phyloP scores from a whole-genome alignment of 2,888 invertebrate species.

The Bedellia somnulentella region DNA sequence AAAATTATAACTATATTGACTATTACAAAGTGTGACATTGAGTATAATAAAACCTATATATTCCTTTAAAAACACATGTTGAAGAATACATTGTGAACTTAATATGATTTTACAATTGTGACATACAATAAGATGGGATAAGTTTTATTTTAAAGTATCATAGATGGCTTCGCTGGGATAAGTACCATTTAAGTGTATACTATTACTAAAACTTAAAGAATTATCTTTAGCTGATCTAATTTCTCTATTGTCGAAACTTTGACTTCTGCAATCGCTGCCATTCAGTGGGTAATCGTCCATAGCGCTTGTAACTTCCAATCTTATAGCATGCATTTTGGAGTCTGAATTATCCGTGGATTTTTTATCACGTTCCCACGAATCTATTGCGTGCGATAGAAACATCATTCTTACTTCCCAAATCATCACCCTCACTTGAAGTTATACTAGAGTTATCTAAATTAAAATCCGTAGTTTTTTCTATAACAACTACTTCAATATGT shows the following conservation, averaged over 20 bases:
- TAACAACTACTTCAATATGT: constrained; percentile 56
- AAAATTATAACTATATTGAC: too few species aligned
- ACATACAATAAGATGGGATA: too few species aligned
- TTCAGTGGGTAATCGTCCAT: constrained; percentile 45
- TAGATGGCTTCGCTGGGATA: constrained; percentile 59
- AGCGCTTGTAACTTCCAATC: constrained; percentile 52
- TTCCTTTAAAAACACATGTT: too few species aligned
- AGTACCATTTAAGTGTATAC: constrained; percentile 57
- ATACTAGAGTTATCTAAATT: constrained; percentile 47
- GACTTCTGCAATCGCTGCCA: constrained; percentile 18
- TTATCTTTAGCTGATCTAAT: constrained; percentile 44
- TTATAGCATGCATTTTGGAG: constrained; percentile 46
- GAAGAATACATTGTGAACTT: too few species aligned
- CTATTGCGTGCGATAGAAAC: constrained; percentile 44
- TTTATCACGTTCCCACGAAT: constrained; percentile 50
- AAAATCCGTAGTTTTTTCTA: constrained; percentile 52
- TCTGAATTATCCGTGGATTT: constrained; percentile 24
- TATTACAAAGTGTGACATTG: too few species aligned
- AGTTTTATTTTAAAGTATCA: constrained; percentile 46
- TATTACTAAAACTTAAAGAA: constrained; percentile 53
- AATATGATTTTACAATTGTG: too few species aligned
- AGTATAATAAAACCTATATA: too few species aligned
- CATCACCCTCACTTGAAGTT: constrained; percentile 44
- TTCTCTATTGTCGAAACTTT: constrained; percentile 33
- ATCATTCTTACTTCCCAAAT: constrained; percentile 39